Evolutionary conservation across 1,140 invertebrate genomes (phyloP), one percentile per base, ranked within the genome.

Genomic region (Hylyphantes graminicola): DNA sequence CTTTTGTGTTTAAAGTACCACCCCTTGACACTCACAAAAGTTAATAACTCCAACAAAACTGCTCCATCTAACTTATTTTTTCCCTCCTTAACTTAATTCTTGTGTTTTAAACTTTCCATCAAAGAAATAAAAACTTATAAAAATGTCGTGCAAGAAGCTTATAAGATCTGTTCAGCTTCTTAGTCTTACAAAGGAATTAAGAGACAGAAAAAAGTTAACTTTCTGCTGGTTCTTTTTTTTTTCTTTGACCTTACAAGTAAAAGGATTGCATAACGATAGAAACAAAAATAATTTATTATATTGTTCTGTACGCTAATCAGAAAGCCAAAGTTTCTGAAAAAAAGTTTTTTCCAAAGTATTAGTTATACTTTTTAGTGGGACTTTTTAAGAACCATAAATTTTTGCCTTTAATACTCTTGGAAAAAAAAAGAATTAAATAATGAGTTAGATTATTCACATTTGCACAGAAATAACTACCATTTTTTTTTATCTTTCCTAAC

Each of bases 1-100:
- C 35, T 35, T 35, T 5, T 35, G 35, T 2, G 35, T 35, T 35
- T 35, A 35, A 35, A 35, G 5, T 35, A 35, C 35, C 15, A 21
- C 17, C n/a, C 61, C 63, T 54, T 15, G 4, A 7, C 48, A 54
- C 17, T 50, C 21, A 80, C 15, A 64, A 81, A 63, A 73, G 79
- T 55, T 81, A 72, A 81, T 73, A 72, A 21, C 64, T 63, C 11
- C 55, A 19, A n/a, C 55, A 73, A 81, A 73, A 81, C 68, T 73
- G 48, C 54, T n/a, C 57, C 53, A 50, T 55, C 63, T 15, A 55
- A 0, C 17, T 78, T 78, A 55, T 67, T 78, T 50, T 80, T 70
- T 80, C 57, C 19, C 21, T 59, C 54, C 35, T 19, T 13, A 61
- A 63, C 17, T 78, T 78, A 35, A 54, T 67, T 67, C 63, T 67